phyloP scores from a whole-genome alignment of 2,888 invertebrate species.

The Salticus scenicus region DNA sequence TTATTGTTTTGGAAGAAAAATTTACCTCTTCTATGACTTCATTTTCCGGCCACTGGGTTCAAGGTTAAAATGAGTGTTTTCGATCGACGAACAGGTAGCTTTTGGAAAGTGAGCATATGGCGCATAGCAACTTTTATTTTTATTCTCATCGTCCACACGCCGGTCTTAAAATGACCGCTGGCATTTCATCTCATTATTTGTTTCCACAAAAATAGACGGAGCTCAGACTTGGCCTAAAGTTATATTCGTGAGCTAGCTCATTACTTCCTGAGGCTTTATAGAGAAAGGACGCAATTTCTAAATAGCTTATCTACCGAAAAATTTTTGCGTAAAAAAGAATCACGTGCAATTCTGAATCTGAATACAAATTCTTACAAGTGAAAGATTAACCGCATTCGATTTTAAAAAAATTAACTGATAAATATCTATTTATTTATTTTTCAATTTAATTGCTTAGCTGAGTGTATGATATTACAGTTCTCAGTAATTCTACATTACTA shows the following conservation, averaged over 20 bases:
- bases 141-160: neutral
- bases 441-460: too few relatives aligned
- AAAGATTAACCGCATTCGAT: too few relatives aligned
- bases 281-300: neutral
- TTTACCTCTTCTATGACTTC: conserved; percentile 6
- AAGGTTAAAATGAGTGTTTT: conserved; percentile 43
- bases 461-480: too few relatives aligned
- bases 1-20: conserved; percentile 26
- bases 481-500: too few relatives aligned
- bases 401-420: too few relatives aligned
- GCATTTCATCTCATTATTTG: conserved; percentile 28
- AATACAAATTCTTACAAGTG: too few relatives aligned
- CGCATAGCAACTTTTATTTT: neutral
- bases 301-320: too few relatives aligned
- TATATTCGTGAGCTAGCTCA: neutral
- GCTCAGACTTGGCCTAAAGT: neutral
- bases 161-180: conserved; percentile 32
- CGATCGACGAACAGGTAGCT: conserved; percentile 55
- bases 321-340: too few relatives aligned
- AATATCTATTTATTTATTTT: too few relatives aligned
- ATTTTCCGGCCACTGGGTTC: conserved; percentile 54
- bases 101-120: neutral
- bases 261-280: neutral
- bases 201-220: conserved; percentile 30
- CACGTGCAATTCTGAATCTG: too few relatives aligned